Conservation (phyloP, 2,113 vertebrate genomes). For the Mesoclemmys tuberculata region DNA sequence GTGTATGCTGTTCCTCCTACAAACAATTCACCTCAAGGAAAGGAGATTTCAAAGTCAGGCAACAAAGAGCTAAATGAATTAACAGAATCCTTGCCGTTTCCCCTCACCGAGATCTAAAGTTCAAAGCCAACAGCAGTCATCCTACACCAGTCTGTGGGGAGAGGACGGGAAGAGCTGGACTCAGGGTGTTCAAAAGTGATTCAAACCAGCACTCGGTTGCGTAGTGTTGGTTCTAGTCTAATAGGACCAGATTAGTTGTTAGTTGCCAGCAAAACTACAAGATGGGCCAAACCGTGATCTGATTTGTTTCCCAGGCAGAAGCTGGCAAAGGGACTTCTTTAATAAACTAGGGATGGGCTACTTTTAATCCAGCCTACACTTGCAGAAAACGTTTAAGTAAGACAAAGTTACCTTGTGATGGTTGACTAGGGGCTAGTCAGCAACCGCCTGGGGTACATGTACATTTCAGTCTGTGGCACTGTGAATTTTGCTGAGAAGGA, state of each 20-base stretch:
- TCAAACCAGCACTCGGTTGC: not conserved
- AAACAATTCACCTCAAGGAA: not conserved
- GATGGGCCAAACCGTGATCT: not conserved
- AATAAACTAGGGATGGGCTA: not conserved
- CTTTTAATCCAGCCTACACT: not conserved
- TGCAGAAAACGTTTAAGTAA: slow-evolving; percentile 1
- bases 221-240: not conserved
- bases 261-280: not conserved
- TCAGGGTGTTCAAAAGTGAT: not conserved
- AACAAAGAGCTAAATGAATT: not conserved
- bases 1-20: not conserved
- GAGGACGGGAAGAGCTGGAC: not conserved
- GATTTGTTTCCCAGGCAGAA: not conserved
- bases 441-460: not conserved
- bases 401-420: slow-evolving; percentile 51
- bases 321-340: not conserved
- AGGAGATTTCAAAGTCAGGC: not conserved
- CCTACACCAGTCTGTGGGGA: fast-evolving
- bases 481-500: not conserved
- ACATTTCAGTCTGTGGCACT: not conserved
- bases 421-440: slow-evolving; percentile 22
- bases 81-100: not conserved
- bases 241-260: not conserved
- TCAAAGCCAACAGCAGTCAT: not conserved
- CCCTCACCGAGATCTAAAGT: fast-evolving